These are phyloP conservation scores for Coregonus clupeaformis DNA, from an alignment of 2,113 vertebrate species.

Conservation along the genomic window DNA sequence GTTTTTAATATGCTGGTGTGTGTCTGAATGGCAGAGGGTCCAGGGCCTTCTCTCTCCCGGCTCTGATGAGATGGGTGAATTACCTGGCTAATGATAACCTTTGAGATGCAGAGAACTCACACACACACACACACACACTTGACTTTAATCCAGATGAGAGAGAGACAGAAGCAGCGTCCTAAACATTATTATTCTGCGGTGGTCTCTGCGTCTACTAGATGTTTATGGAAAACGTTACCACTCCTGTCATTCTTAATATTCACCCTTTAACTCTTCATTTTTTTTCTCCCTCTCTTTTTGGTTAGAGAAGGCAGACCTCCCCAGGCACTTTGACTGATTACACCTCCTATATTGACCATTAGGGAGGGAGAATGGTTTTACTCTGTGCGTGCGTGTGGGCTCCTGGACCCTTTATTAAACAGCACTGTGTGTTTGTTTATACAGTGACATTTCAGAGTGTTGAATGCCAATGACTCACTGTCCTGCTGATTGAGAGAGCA, in stretches of 20 bases:
- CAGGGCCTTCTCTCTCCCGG: constrained; percentile 53
- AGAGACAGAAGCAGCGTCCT: constrained; percentile 54
- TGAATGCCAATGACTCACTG: constrained; percentile 77
- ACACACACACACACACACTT: neutral
- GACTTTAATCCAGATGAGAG: constrained; percentile 32
- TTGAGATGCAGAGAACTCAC: constrained; percentile 35
- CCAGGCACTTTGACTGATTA: constrained; percentile 86
- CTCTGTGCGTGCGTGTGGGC: constrained; percentile 79
- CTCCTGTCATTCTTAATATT: constrained; percentile 97
- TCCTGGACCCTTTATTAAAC: constrained; percentile 74
- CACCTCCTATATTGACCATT: constrained; percentile 84
- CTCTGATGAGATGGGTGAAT: constrained; percentile 71
- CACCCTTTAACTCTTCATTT: constrained; percentile 71
- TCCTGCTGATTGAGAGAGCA: constrained; percentile 72
- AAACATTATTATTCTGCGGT: constrained; percentile 88
- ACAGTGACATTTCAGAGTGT: constrained; percentile 81
- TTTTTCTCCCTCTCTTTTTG: constrained; percentile 61
- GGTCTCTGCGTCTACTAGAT: constrained; percentile 77
- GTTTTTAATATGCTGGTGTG: constrained; percentile 57
- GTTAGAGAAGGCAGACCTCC: constrained; percentile 83
- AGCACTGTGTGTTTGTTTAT: constrained; percentile 85
- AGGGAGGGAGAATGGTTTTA: constrained; percentile 81
- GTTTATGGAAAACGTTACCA: constrained; percentile 92
- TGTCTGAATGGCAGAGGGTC: constrained; percentile 63
- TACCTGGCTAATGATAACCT: constrained; percentile 62